Conservation (phyloP, 2,888 invertebrate genomes). For the Tachina lurida region DNA sequence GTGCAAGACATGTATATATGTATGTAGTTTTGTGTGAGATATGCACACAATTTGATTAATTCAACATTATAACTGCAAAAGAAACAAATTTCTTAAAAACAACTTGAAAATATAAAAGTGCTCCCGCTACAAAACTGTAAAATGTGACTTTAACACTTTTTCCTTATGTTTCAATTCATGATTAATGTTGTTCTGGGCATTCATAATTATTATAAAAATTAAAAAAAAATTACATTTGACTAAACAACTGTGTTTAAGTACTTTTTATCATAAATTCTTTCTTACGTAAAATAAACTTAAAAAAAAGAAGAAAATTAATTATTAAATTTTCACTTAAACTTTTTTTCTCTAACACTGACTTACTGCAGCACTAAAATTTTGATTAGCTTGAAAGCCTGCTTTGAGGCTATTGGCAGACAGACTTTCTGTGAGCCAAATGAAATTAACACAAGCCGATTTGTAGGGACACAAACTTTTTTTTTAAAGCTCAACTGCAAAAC, state of each 20-base stretch:
- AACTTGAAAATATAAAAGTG: no score
- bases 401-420: slow-evolving; percentile 24
- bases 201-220: slow-evolving; percentile 13
- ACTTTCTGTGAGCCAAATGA: background rate
- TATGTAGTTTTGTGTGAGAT: no score
- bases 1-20: no score
- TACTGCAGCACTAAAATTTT: background rate
- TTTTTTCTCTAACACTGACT: background rate
- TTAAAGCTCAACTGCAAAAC: slow-evolving; percentile 18
- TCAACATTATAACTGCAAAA: no score
- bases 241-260: no score
- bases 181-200: background rate
- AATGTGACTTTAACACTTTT: no score
- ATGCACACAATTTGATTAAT: no score
- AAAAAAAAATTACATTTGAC: background rate
- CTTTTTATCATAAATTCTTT: no score
- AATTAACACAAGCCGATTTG: slow-evolving; percentile 4
- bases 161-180: background rate
- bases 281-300: background rate
- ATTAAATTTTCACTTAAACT: background rate
- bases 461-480: background rate
- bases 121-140: no score
- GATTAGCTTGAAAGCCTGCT: slow-evolving; percentile 11
- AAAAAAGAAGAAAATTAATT: background rate
- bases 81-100: no score